Base-by-base conservation (phyloP, 2,888 invertebrate genomes). In the Agriopis aurantiaria region DNA sequence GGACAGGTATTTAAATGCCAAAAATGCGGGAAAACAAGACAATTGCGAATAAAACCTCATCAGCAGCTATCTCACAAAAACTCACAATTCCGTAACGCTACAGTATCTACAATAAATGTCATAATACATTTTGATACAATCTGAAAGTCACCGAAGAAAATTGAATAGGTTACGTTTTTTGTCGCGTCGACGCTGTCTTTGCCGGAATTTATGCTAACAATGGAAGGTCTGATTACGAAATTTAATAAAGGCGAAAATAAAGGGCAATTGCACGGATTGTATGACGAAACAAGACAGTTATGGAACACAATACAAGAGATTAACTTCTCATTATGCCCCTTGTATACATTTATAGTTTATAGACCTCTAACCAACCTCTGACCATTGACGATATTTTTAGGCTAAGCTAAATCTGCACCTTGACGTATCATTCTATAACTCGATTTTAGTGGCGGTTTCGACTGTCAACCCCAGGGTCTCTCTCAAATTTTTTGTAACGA, bases 151-250 rank as follows among this genome's bases (percentile, higher is more conserved):
- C 52, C 41, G 45, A 11, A 61, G 48, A 62, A 70, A 65, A 63
- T 62, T 62, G 53, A 58, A 64, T 60, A 48, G 62, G n/a, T 10
- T 23, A 52, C 45, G 48, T 61, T 65, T 58, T 60, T 71, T 59
- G 41, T 61, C 45, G 8, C 52, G 45, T 23, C 10, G 51, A 45
- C 59, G 55, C 33, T 60, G 55, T 56, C 45, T 65, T 66, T 49
- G 58, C 52, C 64, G 46, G 58, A 41, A 41, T 69, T 69, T 64
- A 74, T 62, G 68, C 59, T 69, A 72, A 74, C 73, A 80, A 75
- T 67, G 52, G 55, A 66, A 51, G 62, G 46, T 69, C 56, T 48
- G 67, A 71, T 74, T 76, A 59, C 62, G 59, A 69, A 72, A 72
- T 75, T 72, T 67, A 69, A 74, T 73, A 68, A 55, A 67, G 23